Conservation (phyloP, 2,113 vertebrate species). For the Vulpes vulpes region DNA sequence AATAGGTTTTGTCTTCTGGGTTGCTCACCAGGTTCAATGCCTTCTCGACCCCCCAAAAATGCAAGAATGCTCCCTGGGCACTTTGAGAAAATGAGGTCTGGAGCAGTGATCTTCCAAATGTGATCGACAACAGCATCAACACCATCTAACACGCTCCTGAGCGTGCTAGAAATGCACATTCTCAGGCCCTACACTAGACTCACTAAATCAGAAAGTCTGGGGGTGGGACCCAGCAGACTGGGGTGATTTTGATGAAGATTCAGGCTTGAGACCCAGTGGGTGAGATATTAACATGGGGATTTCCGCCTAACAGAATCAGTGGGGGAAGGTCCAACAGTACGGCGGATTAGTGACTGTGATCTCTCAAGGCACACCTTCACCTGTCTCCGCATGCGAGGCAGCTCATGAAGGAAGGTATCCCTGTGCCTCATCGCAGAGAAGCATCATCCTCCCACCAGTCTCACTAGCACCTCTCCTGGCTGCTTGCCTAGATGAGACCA, state of each 20-base stretch:
- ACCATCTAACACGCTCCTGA: not conserved
- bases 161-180: not conserved
- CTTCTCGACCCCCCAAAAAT: not conserved
- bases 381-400: not conserved
- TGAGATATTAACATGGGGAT: not conserved
- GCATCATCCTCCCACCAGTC: not conserved
- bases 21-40: not conserved
- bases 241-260: not conserved
- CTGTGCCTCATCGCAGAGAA: not conserved
- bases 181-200: not conserved
- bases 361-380: not conserved
- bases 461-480: not conserved
- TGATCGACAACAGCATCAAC: rapidly evolving
- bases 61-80: not conserved
- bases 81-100: not conserved
- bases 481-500: not conserved
- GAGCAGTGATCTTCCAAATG: not conserved
- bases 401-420: not conserved
- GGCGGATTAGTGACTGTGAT: not conserved
- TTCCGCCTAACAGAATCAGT: not conserved
- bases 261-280: not conserved
- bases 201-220: not conserved
- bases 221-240: not conserved
- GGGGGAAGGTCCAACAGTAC: not conserved
- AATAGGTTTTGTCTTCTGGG: not conserved